Conservation (phyloP, 2,797 vertebrate genomes). For the Gymnodraco acuticeps region DNA sequence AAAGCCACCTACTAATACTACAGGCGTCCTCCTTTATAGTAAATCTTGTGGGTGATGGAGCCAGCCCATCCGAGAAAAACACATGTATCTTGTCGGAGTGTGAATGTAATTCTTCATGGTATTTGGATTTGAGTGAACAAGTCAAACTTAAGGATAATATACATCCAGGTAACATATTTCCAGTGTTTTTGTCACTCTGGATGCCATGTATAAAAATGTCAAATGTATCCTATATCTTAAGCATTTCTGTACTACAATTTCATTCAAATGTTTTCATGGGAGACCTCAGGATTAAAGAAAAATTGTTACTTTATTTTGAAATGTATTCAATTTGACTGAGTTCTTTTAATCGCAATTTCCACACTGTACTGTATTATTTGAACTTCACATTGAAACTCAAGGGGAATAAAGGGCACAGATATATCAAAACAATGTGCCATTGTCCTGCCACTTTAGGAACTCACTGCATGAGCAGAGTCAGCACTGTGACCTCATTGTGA, state of each 20-base stretch:
- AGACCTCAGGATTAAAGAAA: too few relatives aligned
- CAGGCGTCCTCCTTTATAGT: slow-evolving; percentile 35
- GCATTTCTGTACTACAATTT: neutral
- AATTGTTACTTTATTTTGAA: too few relatives aligned
- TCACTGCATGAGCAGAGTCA: slow-evolving; percentile 25
- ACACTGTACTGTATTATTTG: slow-evolving; percentile 5
- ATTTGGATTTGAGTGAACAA: slow-evolving; percentile 27
- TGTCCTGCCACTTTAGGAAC: slow-evolving; percentile 33
- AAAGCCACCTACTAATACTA: slow-evolving; percentile 30
- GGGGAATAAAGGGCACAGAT: slow-evolving; percentile 36
- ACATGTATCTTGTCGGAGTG: slow-evolving; percentile 55
- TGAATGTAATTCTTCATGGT: slow-evolving; percentile 27
- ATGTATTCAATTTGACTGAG: neutral
- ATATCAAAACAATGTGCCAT: slow-evolving; percentile 42
- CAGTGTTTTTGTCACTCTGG: neutral
- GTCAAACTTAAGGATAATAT: slow-evolving; percentile 7
- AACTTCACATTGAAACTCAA: slow-evolving; percentile 37
- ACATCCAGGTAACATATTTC: neutral
- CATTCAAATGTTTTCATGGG: neutral
- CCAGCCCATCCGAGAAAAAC: slow-evolving; percentile 45
- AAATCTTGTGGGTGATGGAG: slow-evolving; percentile 61
- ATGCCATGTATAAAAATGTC: neutral
- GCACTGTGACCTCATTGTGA: slow-evolving; percentile 65
- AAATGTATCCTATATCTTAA: neutral
- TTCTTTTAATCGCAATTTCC: slow-evolving; percentile 3